Conservation (phyloP, 2,888 invertebrate genomes). For the Archips crataeganus region DNA sequence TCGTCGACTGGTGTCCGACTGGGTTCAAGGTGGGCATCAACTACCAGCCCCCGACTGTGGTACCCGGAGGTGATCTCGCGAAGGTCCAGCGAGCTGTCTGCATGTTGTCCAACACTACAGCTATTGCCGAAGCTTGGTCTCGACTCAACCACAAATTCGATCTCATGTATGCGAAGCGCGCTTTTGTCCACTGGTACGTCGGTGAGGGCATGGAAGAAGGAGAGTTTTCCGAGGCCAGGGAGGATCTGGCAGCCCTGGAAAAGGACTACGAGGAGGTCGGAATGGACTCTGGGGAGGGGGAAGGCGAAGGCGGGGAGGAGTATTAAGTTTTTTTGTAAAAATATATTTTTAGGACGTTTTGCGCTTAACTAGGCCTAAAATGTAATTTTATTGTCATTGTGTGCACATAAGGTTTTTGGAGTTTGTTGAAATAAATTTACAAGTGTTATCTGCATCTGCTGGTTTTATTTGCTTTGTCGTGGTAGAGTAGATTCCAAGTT, state of each 20-base stretch:
- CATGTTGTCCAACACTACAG: conserved; percentile 98
- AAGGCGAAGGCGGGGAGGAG: conserved; percentile 92
- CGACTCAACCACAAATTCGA: conserved; percentile 98
- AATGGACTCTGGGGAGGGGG: conserved; percentile 93
- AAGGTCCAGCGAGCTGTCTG: conserved; percentile 98
- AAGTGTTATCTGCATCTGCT: conserved; percentile 48
- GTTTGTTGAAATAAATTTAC: conserved; percentile 53
- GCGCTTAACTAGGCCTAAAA: conserved; percentile 51
- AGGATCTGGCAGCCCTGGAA: conserved; percentile 88
- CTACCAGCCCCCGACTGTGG: conserved; percentile 94
- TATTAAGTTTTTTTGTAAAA: conserved; percentile 80
- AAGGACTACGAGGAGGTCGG: conserved; percentile 95
- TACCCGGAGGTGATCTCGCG: conserved; percentile 96
- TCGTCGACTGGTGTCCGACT: conserved; percentile 96
- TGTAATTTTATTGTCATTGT: conserved; percentile 47
- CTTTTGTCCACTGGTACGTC: conserved; percentile 98
- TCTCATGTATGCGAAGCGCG: conserved; percentile 98
- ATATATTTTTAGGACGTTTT: conserved; percentile 53
- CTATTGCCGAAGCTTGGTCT: conserved; percentile 99
- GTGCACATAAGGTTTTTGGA: conserved; percentile 45
- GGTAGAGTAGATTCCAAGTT: too few relatives aligned
- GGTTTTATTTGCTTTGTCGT: too few relatives aligned
- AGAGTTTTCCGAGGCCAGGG: conserved; percentile 93
- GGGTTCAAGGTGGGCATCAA: conserved; percentile 93
- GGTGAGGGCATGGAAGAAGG: conserved; percentile 95